Evolutionary conservation across 2,797 vertebrate genomes (phyloP), one percentile per base, ranked within the genome.

Genomic region (Bradypodion ventrale): DNA sequence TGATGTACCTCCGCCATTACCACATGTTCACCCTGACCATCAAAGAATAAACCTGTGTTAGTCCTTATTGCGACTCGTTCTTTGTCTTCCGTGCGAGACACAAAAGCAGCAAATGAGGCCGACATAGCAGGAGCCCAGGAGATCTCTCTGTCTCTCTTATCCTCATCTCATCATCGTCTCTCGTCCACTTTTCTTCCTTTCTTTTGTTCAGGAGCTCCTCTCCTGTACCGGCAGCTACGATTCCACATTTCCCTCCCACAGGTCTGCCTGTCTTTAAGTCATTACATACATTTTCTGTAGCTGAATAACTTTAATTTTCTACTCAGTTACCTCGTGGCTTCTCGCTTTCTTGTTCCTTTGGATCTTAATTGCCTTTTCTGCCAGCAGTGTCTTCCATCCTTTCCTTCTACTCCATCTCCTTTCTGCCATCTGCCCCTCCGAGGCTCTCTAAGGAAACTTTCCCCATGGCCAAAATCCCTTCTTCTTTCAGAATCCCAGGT

Each of bases 221-320:
- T 23, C 35, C 46, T 68, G 27, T 12, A 1, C 15, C 2, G 25
- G 7, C 76, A 16, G 42, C 32, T 27, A 35, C 29, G 4, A 7
- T 56, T 72, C 75, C 25, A 9, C 44, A 59, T 35, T 35, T 15
- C 37, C 40, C 37, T 78, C 49, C 42, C 66, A 3, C 7, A 66
- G 82, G 32, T 60, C 49, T 1, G 0, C 7, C 74, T 4, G 0
- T 0, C 0, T 2, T 83, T 75, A 87, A 87, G 59, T 70, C 86
- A 86, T 91, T 87, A 92, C 78, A 82, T 85, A 63, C 89, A 82
- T 90, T 92, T 93, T 91, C 83, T 91, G 88, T 92, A 93, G 90
- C 80, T 92, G 94, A 93, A 89, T 91, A 91, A 90, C 90, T 94
- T 93, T 91, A 93, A 93, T 94, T 94, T 94, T 94, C 92, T 92